Evolutionary conservation across 1,140 invertebrate species (phyloP).

Genomic region (Zaprionus capensis): DNA sequence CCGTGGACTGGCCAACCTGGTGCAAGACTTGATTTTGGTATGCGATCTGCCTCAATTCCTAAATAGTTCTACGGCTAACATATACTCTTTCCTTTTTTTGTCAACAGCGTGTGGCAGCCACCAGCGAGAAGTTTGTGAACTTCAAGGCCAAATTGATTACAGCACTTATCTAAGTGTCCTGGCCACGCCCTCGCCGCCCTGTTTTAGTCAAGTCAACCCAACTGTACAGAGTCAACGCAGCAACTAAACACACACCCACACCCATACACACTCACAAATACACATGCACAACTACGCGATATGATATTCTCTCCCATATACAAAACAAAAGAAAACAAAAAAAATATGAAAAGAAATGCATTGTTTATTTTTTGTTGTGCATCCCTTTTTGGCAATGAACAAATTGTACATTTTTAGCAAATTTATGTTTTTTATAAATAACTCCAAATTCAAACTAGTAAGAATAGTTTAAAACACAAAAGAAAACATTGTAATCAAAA

Average conservation of each 20-base stretch:
- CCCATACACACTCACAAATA: constrained; percentile 1
- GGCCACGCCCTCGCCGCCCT: constrained; percentile 50
- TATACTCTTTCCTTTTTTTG: constrained; percentile 49
- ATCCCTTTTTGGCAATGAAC: constrained; percentile 39
- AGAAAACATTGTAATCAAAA: constrained; percentile 56
- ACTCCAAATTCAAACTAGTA: constrained; percentile 38
- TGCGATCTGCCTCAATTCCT: constrained; percentile 52
- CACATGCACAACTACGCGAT: constrained; percentile 24
- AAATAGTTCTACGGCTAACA: background rate
- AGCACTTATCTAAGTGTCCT: constrained; percentile 89
- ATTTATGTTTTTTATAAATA: constrained; percentile 45
- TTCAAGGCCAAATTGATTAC: constrained; percentile 95
- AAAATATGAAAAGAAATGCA: constrained; percentile 30
- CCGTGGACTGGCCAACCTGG: constrained; percentile 91
- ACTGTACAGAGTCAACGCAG: constrained; percentile 67
- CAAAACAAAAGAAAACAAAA: constrained; percentile 10
- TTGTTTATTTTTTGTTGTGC: constrained; percentile 43
- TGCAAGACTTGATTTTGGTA: constrained; percentile 93
- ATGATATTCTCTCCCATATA: constrained; percentile 40
- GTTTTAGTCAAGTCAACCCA: constrained; percentile 75
- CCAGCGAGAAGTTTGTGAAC: constrained; percentile 94
- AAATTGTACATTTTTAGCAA: constrained; percentile 51
- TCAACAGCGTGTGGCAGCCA: constrained; percentile 92
- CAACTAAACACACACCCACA: constrained; percentile 16
- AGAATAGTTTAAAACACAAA: constrained; percentile 35